These are phyloP conservation scores for Apamea anceps DNA, from an alignment of 2,888 invertebrate species.

Conservation along the genomic window DNA sequence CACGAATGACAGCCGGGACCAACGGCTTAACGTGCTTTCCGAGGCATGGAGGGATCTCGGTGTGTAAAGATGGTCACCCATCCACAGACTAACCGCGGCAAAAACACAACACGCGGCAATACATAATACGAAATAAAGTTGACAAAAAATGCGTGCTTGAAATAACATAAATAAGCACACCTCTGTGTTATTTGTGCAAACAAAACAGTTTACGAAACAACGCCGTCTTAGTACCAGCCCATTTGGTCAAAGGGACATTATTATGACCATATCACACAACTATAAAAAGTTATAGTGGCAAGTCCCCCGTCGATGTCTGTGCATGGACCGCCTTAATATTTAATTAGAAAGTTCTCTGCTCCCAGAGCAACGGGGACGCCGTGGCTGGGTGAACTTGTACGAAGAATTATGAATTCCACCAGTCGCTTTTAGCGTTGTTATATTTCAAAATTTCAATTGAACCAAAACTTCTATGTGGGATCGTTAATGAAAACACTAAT, in stretches of 20 bases:
- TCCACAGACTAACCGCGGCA: too few relatives aligned
- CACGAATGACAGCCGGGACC: too few relatives aligned
- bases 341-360: conserved; percentile 83
- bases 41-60: too few relatives aligned
- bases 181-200: conserved; percentile 10
- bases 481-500: conserved; percentile 62
- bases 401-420: conserved; percentile 82
- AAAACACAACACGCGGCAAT: too few relatives aligned
- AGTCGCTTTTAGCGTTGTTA: conserved; percentile 74
- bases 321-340: conserved; percentile 81
- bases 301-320: conserved; percentile 72
- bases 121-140: background rate
- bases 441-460: conserved; percentile 76
- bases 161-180: conserved; percentile 5
- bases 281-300: conserved; percentile 69
- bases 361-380: conserved; percentile 68
- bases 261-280: conserved; percentile 64
- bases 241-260: conserved; percentile 61
- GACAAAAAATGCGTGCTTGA: conserved; percentile 4
- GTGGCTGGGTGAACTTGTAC: conserved; percentile 76
- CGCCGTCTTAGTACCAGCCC: conserved; percentile 55
- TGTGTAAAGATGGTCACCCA: too few relatives aligned
- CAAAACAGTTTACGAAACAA: conserved; percentile 44
- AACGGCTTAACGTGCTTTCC: too few relatives aligned
- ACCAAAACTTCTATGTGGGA: conserved; percentile 61